Evolutionary conservation across 2,888 invertebrate genomes (phyloP).

Genomic region (Allophyes oxyacanthae): DNA sequence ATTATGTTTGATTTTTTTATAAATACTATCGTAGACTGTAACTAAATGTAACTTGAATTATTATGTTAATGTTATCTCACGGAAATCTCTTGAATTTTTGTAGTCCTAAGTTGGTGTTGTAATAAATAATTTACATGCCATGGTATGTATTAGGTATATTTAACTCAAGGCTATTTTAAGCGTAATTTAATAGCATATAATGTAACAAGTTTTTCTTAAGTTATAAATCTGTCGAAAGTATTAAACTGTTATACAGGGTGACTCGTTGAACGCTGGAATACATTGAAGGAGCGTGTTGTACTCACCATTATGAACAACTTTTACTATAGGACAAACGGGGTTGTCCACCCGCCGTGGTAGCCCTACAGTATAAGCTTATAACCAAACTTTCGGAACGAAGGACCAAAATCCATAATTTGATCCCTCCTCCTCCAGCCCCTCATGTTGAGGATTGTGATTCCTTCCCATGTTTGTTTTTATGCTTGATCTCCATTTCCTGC

Average conservation of each 20-base stretch:
- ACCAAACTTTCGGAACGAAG: conserved; percentile 6
- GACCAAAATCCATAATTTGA: conserved; percentile 34
- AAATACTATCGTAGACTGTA: conserved; percentile 21
- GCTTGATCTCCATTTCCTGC: too few species aligned
- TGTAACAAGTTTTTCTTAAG: conserved; percentile 42
- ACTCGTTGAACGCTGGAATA: not conserved
- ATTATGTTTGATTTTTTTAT: conserved; percentile 24
- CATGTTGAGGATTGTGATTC: too few species aligned
- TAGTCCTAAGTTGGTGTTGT: conserved; percentile 43
- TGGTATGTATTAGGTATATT: conserved; percentile 42
- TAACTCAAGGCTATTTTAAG: conserved; percentile 47
- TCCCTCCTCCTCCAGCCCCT: too few species aligned
- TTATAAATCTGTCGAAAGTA: conserved; percentile 45
- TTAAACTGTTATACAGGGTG: conserved; percentile 31
- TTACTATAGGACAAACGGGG: too few species aligned
- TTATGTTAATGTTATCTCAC: conserved; percentile 51
- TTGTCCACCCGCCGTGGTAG: too few species aligned
- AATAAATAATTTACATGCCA: conserved; percentile 53
- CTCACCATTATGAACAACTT: too few species aligned
- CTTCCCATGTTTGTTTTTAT: too few species aligned
- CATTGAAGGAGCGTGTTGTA: too few species aligned
- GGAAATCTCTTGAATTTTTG: conserved; percentile 56
- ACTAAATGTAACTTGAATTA: conserved; percentile 35
- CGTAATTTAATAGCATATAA: conserved; percentile 33
- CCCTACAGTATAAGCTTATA: too few species aligned